Conservation (phyloP, 2,113 vertebrate species). For the Ginglymostoma cirratum region DNA sequence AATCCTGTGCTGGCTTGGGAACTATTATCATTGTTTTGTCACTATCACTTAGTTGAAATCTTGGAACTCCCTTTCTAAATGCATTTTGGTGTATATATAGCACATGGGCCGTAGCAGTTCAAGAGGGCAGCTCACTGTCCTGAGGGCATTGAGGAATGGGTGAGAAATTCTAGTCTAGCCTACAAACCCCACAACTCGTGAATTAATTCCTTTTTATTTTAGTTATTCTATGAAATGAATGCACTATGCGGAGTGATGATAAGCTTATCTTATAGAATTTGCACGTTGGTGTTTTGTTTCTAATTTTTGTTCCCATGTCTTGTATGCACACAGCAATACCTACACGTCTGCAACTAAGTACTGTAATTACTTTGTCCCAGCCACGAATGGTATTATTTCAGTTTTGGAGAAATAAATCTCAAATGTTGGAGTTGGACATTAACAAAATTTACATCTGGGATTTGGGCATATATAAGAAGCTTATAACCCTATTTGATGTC, state of each 20-base stretch:
- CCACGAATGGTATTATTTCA: not conserved
- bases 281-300: not conserved
- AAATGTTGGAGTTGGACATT: not conserved
- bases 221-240: too few species aligned
- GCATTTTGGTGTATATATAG: too few species aligned
- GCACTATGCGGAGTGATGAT: not conserved
- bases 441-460: not conserved
- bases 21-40: too few species aligned
- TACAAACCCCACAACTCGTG: too few species aligned
- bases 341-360: not conserved
- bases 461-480: not conserved
- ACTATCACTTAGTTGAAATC: too few species aligned
- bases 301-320: not conserved
- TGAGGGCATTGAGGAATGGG: too few species aligned
- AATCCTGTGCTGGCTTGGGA: too few species aligned
- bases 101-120: too few species aligned
- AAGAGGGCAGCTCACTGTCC: too few species aligned
- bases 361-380: not conserved
- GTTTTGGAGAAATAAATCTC: not conserved
- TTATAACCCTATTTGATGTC: not conserved
- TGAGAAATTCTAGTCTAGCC: too few species aligned
- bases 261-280: not conserved
- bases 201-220: not conserved
- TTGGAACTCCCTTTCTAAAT: too few species aligned
- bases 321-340: not conserved